Base-by-base conservation (phyloP, 2,113 vertebrate species). In the Gorsachius goisagi region DNA sequence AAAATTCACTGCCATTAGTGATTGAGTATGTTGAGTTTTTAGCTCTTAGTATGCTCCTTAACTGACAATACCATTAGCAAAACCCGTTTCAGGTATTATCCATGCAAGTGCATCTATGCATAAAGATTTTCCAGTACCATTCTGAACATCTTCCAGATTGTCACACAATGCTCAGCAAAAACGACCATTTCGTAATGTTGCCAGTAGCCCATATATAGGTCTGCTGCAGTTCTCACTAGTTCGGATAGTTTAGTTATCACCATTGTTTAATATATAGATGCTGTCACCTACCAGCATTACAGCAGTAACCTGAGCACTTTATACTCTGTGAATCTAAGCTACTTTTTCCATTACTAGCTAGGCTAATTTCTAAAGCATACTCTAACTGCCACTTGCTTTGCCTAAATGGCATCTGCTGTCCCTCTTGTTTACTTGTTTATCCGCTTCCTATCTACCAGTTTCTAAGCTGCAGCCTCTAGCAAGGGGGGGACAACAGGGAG, bases 101-200 rank as follows among this genome's bases (percentile, higher is more conserved):
- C 39, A 33, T 8, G 22, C 37, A 85, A 76, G 24, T 19, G 23
- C 30, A 44, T 22, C 18, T 26, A 6, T 8, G 24, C 11, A 45
- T 22, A 62, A 73, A n/a, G 47, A 62, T 33, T 30, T 11, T 21
- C 32, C 24, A 68, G 10, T 52, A 63, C 26, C 21, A 26, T 49
- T 69, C 68, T 62, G 55, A 83, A 44, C 11, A 62, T 47, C n/a
- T 58, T 69, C 16, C 56, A 49, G 15, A 73, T 12, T 53, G 67
- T 35, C 44, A 68, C 14, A 28, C 13, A 81, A 23, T 5, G 30
- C 30, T 39, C 39, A 30, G 32, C 30, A 75, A 39, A 62, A 47
- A 1, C 0, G 0, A 45, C 12, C 5, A 30, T 7, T 83, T 33
- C 13, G 0, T 19, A 44, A 30, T 35, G 49, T 8, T 0, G 1